Evolutionary conservation across 2,113 vertebrate species (phyloP), one percentile per base, ranked within the genome.

Genomic region (Furnarius figulus): DNA sequence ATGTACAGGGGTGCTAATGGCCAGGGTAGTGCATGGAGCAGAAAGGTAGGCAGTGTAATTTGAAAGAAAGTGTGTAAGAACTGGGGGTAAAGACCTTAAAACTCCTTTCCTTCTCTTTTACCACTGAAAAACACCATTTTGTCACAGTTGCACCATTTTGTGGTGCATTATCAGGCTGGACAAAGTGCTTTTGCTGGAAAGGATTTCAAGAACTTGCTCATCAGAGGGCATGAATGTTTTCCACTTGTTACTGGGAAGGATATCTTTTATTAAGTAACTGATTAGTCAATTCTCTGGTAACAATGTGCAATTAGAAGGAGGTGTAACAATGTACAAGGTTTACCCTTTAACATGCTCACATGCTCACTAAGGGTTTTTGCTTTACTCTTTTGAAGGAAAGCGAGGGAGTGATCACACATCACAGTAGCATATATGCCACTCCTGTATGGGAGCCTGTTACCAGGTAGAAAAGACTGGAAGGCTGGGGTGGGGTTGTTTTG

Each of bases 391-490:
- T 46, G 66, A 86, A 67, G 68, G 23, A 42, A 88, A 55, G 4
- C 2, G 31, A 16, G 20, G 37, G 33, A 93, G 92, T 27, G 63
- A 37, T 18, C 72, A 42, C 25, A 14, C 11, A 71, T 22, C 37
- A 47, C 20, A 67, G 39, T 11, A 8, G 27, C 14, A n/a, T 17
- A 42, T 28, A 50, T 14, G 10, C 6, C 61, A 79, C 33, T 50
- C 53, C 46, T 86, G 18, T 42, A 59, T 87, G 42, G 61, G 6
- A 74, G 8, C 16, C 25, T 92, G 86, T 78, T 93, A 33, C 73
- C 67, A 84, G 73, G 83, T 93, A 92, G 68, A 93, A 89, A 80
- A 73, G 31, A 62, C 37, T 95, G 50, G 71, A 90, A 83, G 63
- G 35, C 61, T 9, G 9, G 18, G 13, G 25, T 58, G 56, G 56